Evolutionary conservation across 2,797 vertebrate species (phyloP).

Genomic region (Lateolabrax maculatus): DNA sequence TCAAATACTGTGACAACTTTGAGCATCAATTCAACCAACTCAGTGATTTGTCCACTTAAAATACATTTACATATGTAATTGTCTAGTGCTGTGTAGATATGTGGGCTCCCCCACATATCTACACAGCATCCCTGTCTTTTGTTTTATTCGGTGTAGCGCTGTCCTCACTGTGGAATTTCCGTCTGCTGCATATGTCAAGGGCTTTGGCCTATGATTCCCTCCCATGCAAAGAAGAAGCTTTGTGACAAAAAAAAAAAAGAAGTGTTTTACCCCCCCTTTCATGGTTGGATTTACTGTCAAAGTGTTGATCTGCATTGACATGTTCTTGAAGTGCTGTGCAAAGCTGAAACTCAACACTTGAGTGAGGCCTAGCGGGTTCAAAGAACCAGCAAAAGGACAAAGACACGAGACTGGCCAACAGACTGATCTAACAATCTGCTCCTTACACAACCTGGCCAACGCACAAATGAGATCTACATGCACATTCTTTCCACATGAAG

Average conservation of each 20-base stretch:
- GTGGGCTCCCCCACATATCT: background rate
- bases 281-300: slow-evolving; percentile 70
- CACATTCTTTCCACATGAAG: slow-evolving; percentile 64
- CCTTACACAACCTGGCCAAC: slow-evolving; percentile 9
- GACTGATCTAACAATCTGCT: slow-evolving; percentile 41
- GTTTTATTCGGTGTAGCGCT: slow-evolving; percentile 18
- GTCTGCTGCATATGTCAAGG: slow-evolving; percentile 43
- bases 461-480: slow-evolving; percentile 54
- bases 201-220: slow-evolving; percentile 30
- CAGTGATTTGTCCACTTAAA: slow-evolving; percentile 43
- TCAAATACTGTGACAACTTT: slow-evolving; percentile 60
- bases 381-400: slow-evolving; percentile 59
- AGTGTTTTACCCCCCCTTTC: slow-evolving; percentile 46
- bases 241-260: slow-evolving; percentile 40
- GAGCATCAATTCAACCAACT: slow-evolving; percentile 34
- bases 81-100: background rate
- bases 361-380: slow-evolving; percentile 54
- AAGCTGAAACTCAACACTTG: slow-evolving; percentile 67
- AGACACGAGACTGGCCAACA: slow-evolving; percentile 25
- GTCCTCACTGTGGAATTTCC: slow-evolving; percentile 29
- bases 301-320: slow-evolving; percentile 71
- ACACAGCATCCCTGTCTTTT: slow-evolving; percentile 19
- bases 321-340: slow-evolving; percentile 62
- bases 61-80: slow-evolving; percentile 29
- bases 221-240: slow-evolving; percentile 44